Base-by-base conservation (phyloP, 2,113 vertebrate species). In the Campylomormyrus numenius region DNA sequence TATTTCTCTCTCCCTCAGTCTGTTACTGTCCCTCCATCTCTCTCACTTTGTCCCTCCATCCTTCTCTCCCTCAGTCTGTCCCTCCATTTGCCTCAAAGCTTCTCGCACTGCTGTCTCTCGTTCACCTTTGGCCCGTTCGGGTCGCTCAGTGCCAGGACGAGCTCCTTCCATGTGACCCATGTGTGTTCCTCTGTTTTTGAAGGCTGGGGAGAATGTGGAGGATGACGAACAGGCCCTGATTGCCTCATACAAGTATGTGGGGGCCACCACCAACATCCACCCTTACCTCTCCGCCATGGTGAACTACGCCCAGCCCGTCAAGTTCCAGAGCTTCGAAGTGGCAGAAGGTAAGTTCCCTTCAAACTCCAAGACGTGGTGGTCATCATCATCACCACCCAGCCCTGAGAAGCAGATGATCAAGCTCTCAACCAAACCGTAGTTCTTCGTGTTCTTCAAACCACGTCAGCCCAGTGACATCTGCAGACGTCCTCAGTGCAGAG, bases 231-330 rank as follows among this genome's bases (percentile, higher is more conserved):
- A 99, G 94, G 98, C 97, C 0, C 96, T 98, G 94, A 99, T 99
- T 93, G 97, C 98, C 91, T 98, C 98, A 90, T 99, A 99, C 94
- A 99, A 98, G 89, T 99, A 99, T 53, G 98, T 98, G 88, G 98
- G 98, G 92, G 98, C 98, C 93, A 99, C 98, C 91, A 99, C 98
- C 6, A 99, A 99, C 92, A 99, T 99, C 94, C 98, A 99, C 93
- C 98, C 98, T 0, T 98, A 96, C 93, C 96, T 99, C 91, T 99
- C 98, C 74, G 97, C 98, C 48, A 98, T 99, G 98, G 98, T 99
- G 95, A 99, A 99, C 96, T 99, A 99, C 89, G 98, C 98, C 88
- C 98, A 99, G 90, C 98, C 98, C 0, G 97, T 99, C 92, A 99
- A 99, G 94, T 99, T 99, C 94, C 98, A 98, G 96, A 96, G 98